Conservation (phyloP, 2,888 invertebrate genomes). For the Mylabris sibirica region DNA sequence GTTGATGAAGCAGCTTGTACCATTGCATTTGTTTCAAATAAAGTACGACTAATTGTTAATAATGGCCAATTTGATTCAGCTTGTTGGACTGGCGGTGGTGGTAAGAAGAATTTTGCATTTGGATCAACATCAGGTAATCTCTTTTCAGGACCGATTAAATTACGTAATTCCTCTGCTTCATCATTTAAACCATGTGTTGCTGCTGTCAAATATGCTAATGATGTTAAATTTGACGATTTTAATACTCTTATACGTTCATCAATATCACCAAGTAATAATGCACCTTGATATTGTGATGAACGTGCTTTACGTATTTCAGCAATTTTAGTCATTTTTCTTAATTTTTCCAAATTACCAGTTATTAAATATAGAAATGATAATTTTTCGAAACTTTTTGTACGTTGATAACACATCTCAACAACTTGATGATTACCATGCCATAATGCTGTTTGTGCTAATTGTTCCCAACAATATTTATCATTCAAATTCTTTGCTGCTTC, state of each 20-base stretch:
- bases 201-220: constrained; percentile 93
- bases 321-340: constrained; percentile 99
- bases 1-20: constrained; percentile 60
- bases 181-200: constrained; percentile 87
- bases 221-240: constrained; percentile 75
- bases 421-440: constrained; percentile 89
- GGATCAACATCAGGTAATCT: constrained; percentile 76
- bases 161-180: constrained; percentile 77
- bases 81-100: constrained; percentile 87
- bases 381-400: constrained; percentile 99
- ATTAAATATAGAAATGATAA: constrained; percentile 96
- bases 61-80: constrained; percentile 98
- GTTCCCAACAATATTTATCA: constrained; percentile 95
- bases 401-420: constrained; percentile 99
- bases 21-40: constrained; percentile 70
- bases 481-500: constrained; percentile 96
- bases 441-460: constrained; percentile 91
- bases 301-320: constrained; percentile 97
- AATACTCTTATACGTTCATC: constrained; percentile 86
- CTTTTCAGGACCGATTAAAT: constrained; percentile 66
- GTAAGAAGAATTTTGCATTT: constrained; percentile 79
- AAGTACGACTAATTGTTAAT: constrained; percentile 85
- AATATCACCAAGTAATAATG: constrained; percentile 90
- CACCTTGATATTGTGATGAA: constrained; percentile 96
- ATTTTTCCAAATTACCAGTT: constrained; percentile 96